A percentile compares a stretch with the other conserved stretches of the same genome.
Evolutionary conservation across 2,797 vertebrate species (phyloP).

Genomic region (Dendrocincla tyrannina): DNA sequence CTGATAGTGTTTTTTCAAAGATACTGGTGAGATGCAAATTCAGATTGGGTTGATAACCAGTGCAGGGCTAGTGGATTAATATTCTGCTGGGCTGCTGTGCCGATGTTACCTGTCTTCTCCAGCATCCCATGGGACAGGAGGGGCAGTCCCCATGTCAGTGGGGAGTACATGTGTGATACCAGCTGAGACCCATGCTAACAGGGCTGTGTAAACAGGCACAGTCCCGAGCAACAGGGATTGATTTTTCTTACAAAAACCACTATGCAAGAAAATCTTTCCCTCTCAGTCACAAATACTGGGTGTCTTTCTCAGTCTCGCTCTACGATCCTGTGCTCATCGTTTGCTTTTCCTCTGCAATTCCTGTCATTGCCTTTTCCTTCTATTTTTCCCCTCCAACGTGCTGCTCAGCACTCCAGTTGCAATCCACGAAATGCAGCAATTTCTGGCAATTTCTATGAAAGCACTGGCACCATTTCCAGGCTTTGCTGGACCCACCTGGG

Average conservation of each 20-base stretch:
- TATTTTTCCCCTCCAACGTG: background rate
- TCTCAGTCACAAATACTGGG: background rate
- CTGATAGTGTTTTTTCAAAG: background rate
- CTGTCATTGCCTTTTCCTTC: background rate
- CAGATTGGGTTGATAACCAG: background rate
- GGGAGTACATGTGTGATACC: fast-evolving
- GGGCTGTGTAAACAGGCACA: background rate
- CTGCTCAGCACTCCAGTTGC: background rate
- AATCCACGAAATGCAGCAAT: background rate
- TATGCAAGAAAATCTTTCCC: background rate
- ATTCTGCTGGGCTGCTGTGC: background rate
- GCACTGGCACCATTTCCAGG: background rate
- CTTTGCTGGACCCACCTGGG: background rate
- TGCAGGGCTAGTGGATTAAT: background rate
- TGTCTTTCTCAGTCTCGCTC: background rate
- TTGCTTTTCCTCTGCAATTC: background rate
- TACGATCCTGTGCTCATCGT: background rate
- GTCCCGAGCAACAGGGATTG: background rate
- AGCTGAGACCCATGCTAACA: fast-evolving
- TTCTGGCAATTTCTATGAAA: background rate
- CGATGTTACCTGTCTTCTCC: background rate
- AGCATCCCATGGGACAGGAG: background rate
- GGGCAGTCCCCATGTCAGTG: background rate
- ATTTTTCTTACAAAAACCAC: background rate
- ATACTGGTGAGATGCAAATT: background rate